phyloP scores from a whole-genome alignment of 2,888 invertebrate species.

The Eurytoma adleriae region DNA sequence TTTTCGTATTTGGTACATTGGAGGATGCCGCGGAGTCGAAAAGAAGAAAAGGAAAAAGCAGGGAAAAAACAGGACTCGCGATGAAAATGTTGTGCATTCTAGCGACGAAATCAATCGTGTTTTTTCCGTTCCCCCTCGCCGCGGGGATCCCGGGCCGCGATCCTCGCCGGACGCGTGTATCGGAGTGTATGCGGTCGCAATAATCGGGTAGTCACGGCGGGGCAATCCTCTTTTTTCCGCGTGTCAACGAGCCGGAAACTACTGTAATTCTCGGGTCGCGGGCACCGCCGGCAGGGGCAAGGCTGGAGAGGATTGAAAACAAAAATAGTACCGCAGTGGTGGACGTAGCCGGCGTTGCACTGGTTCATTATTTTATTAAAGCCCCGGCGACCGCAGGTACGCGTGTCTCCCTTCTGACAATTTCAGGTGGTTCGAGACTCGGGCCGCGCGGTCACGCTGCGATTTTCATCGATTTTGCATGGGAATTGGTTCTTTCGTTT shows the following conservation, averaged over 20 bases:
- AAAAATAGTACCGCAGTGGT: constrained; percentile 39
- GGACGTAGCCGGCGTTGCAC: neutral
- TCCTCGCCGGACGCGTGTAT: neutral
- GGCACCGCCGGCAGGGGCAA: too few species aligned
- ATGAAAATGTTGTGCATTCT: constrained; percentile 13
- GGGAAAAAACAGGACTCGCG: neutral
- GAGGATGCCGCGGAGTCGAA: too few species aligned
- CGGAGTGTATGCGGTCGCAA: constrained; percentile 11
- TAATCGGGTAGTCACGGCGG: constrained; percentile 4
- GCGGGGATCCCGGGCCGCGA: neutral
- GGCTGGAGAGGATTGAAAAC: constrained; percentile 32
- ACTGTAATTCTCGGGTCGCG: constrained; percentile 34
- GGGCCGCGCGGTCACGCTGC: neutral
- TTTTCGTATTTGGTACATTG: too few species aligned
- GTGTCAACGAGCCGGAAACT: constrained; percentile 44
- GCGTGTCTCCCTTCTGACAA: constrained; percentile 16
- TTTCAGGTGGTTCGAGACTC: constrained; percentile 14
- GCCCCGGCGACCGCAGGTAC: neutral
- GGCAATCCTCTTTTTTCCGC: constrained; percentile 22
- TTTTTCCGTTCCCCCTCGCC: constrained; percentile 1
- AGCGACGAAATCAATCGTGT: constrained; percentile 12
- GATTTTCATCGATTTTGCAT: constrained; percentile 2
- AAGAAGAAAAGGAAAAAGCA: too few species aligned
- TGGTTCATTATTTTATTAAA: constrained; percentile 49
- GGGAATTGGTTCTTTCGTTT: constrained; percentile 21